Base-by-base conservation (phyloP, 2,113 vertebrate species). In the Ictalurus punctatus region DNA sequence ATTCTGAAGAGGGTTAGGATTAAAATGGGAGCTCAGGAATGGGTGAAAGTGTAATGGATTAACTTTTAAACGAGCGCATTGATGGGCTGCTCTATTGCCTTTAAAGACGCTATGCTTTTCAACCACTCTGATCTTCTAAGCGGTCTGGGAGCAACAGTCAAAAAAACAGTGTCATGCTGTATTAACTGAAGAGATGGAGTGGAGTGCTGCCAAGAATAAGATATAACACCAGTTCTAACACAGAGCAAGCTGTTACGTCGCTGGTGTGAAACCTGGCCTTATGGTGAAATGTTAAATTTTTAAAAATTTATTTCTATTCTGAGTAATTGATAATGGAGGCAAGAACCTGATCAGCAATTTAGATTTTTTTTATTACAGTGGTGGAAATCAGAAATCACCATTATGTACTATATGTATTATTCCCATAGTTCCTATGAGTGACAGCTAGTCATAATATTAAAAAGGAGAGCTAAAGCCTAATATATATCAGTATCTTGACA, bases 1-100 rank as follows among this genome's bases (percentile, higher is more conserved):
- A 63, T 87, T 73, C 69, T 67, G 71, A 84, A 61, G 71, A 81
- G 71, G 87, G 54, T 79, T 73, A 73, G 80, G 78, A 89, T 85
- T 59, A 78, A 48, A 88, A 56, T 2, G 34, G 65, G 37, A 86
- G 71, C 76, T 86, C 65, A 76, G 34, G 63, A 44, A 86, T n/a
- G 71, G 84, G 30, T 84, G 56, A 80, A 30, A 23, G 58, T 34
- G 69, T 86, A 67, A 89, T 78, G 76, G 76, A 87, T 89, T 87
- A 86, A 69, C 58, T 83, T 48, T 37, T 6, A 61, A 78, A 79
- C 37, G 37, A 89, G 59, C 37, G 61, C 63, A 84, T 59, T 58
- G 58, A 83, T 30, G 56, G 63, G 48, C 67, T 84, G 79, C 82
- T 82, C 84, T 73, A 48, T 84, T 40, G 48, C 30, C 58, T 71